A percentile compares a stretch with the other conserved stretches of the same genome.
These are phyloP conservation scores for Scalopus aquaticus DNA, from an alignment of 2,113 vertebrate genomes.

Conservation along the genomic window DNA sequence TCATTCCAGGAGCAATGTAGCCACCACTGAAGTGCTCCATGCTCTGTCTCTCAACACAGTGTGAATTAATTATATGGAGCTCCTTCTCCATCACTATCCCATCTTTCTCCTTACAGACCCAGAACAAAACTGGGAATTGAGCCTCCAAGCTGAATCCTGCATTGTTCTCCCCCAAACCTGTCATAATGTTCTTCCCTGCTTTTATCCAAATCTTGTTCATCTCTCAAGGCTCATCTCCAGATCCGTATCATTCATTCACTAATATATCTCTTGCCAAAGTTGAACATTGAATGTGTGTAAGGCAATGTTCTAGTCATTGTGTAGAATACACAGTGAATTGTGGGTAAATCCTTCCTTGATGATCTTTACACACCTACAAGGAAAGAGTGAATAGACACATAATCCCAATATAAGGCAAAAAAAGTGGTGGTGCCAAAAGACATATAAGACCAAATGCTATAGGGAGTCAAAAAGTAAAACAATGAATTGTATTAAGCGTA, in stretches of 20 bases:
- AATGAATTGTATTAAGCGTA: not conserved
- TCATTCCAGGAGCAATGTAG: not conserved
- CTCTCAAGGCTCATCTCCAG: not conserved
- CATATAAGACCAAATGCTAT: not conserved
- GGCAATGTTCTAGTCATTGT: not conserved
- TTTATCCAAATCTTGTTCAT: not conserved
- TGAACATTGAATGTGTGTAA: not conserved
- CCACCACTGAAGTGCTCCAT: not conserved
- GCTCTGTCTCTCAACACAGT: not conserved
- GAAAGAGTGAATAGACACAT: not conserved
- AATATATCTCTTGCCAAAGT: not conserved
- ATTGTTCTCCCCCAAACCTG: not conserved
- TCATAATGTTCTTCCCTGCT: not conserved
- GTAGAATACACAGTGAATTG: not conserved
- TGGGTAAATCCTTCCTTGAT: not conserved
- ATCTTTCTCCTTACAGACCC: not conserved
- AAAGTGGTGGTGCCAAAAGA: not conserved
- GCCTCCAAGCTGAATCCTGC: not conserved
- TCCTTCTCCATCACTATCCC: not conserved
- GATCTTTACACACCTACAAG: not conserved
- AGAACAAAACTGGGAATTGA: not conserved
- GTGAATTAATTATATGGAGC: not conserved
- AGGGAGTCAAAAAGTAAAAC: not conserved
- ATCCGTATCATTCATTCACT: not conserved
- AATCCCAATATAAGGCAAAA: not conserved